These are phyloP conservation scores for Argentina silus DNA, from an alignment of 2,797 vertebrate genomes.

Conservation along the genomic window DNA sequence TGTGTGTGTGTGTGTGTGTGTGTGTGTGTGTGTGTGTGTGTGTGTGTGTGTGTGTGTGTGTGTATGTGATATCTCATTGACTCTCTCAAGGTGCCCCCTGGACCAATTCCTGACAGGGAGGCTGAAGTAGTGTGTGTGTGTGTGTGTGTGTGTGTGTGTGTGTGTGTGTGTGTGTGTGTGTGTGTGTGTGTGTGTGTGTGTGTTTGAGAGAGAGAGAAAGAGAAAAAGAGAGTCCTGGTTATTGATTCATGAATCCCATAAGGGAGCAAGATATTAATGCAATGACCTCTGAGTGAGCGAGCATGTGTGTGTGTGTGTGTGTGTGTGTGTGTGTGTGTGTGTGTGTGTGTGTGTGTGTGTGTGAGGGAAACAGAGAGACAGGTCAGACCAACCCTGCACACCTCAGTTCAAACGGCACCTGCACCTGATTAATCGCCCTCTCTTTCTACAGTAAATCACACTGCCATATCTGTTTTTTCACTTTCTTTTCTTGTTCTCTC, in stretches of 20 bases:
- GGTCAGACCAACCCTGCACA: too few relatives aligned
- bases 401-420: too few relatives aligned
- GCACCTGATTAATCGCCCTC: too few relatives aligned
- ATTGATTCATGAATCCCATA: conserved; percentile 58
- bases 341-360: not conserved
- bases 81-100: conserved; percentile 23
- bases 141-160: not conserved
- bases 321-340: not conserved
- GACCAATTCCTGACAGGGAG: not conserved
- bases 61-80: not conserved
- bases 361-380: not conserved
- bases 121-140: not conserved
- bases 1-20: not conserved
- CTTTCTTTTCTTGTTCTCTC: too few relatives aligned
- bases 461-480: too few relatives aligned
- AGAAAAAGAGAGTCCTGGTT: not conserved
- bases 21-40: conserved; percentile 3
- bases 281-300: conserved; percentile 46
- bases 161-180: not conserved
- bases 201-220: not conserved
- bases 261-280: conserved; percentile 49
- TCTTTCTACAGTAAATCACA: too few relatives aligned
- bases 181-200: not conserved
- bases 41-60: not conserved
- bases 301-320: not conserved